phyloP scores from a whole-genome alignment of 2,888 invertebrate genomes.

The Melipona bicolor region DNA sequence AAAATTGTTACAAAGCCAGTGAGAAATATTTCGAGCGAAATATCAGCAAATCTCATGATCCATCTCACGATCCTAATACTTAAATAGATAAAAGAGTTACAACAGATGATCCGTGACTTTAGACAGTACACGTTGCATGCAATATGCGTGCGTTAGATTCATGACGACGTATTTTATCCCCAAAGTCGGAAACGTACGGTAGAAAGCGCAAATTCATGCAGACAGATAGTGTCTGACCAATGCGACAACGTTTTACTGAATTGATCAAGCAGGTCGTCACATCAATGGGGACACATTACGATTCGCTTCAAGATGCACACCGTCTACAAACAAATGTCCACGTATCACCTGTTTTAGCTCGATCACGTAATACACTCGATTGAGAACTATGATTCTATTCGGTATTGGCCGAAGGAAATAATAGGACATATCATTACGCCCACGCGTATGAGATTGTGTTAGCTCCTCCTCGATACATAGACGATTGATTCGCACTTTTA shows the following conservation, averaged over 20 bases:
- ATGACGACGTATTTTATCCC: constrained; percentile 44
- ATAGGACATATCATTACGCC: background rate
- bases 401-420: background rate
- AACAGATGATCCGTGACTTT: background rate
- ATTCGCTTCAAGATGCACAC: constrained; percentile 13
- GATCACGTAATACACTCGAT: constrained; percentile 3
- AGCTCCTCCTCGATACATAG: background rate
- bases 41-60: too few relatives aligned
- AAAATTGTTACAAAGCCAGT: too few relatives aligned
- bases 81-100: background rate
- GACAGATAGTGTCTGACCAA: constrained; percentile 12
- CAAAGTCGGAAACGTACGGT: constrained; percentile 17
- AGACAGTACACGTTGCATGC: background rate
- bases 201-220: constrained; percentile 5
- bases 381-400: background rate
- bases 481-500: background rate
- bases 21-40: too few relatives aligned
- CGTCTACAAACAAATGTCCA: background rate
- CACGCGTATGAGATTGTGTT: background rate
- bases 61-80: background rate
- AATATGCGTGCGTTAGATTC: constrained; percentile 29
- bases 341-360: constrained; percentile 11
- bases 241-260: constrained; percentile 24
- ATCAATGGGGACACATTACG: background rate
- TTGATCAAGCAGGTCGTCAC: constrained; percentile 24